phyloP scores from a whole-genome alignment of 2,888 invertebrate species.

The Diarsia dahlii region DNA sequence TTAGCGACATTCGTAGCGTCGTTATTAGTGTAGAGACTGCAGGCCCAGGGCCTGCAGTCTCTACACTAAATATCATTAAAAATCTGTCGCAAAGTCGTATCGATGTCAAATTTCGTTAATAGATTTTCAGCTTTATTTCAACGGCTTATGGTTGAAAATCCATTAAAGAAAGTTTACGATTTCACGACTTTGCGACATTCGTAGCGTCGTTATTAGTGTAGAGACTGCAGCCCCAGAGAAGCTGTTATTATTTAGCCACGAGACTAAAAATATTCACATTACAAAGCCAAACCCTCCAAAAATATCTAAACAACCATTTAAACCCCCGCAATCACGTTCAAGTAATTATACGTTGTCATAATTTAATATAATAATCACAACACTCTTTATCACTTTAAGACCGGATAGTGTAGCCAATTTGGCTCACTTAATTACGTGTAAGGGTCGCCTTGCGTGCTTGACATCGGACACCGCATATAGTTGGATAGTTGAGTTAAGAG shows the following conservation, averaged over 20 bases:
- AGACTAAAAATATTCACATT: not conserved
- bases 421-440: conserved; percentile 74
- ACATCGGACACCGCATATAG: conserved; percentile 68
- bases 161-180: too few species aligned
- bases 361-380: conserved; percentile 52
- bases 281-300: not conserved
- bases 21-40: too few species aligned
- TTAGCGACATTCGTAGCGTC: too few species aligned
- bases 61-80: too few species aligned
- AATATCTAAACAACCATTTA: not conserved
- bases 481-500: conserved; percentile 35
- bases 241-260: not conserved
- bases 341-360: not conserved
- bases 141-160: too few species aligned
- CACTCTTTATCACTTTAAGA: conserved; percentile 66
- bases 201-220: too few species aligned
- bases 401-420: conserved; percentile 72
- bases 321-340: not conserved
- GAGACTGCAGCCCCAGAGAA: too few species aligned
- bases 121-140: too few species aligned
- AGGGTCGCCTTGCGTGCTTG: conserved; percentile 67
- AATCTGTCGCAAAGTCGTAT: too few species aligned
- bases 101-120: too few species aligned
- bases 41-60: too few species aligned
- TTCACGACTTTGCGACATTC: too few species aligned